phyloP scores from a whole-genome alignment of 2,113 vertebrate species.

The Eidolon helvum region DNA sequence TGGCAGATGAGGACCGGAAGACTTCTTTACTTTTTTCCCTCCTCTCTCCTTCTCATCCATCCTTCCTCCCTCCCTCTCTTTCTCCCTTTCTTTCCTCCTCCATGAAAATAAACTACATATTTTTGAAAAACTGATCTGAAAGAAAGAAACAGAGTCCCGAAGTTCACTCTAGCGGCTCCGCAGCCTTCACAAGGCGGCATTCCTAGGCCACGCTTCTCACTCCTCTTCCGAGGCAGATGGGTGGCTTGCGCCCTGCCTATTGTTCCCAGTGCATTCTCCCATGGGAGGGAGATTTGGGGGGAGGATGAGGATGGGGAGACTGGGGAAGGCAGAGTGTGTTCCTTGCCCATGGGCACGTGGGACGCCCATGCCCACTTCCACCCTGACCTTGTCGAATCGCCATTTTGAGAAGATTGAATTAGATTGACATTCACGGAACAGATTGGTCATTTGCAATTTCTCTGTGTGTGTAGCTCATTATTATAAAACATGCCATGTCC shows the following conservation, averaged over 20 bases:
- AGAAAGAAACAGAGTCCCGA: neutral
- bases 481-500: rapidly evolving
- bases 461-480: rapidly evolving
- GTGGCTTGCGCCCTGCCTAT: neutral
- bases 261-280: neutral
- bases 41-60: neutral
- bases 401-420: neutral
- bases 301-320: neutral
- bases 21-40: neutral
- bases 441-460: rapidly evolving
- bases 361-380: rapidly evolving
- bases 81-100: neutral
- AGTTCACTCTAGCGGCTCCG: neutral
- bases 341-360: rapidly evolving
- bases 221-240: neutral
- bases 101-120: neutral
- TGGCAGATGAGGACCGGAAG: no score
- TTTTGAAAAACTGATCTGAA: neutral
- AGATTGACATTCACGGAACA: rapidly evolving
- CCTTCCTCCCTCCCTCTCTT: rapidly evolving
- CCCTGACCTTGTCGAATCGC: neutral
- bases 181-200: rapidly evolving
- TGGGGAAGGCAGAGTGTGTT: no score
- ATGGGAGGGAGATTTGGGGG: neutral
- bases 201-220: neutral